Conservation (phyloP, 2,113 vertebrate species). For the Spilogale gracilis region DNA sequence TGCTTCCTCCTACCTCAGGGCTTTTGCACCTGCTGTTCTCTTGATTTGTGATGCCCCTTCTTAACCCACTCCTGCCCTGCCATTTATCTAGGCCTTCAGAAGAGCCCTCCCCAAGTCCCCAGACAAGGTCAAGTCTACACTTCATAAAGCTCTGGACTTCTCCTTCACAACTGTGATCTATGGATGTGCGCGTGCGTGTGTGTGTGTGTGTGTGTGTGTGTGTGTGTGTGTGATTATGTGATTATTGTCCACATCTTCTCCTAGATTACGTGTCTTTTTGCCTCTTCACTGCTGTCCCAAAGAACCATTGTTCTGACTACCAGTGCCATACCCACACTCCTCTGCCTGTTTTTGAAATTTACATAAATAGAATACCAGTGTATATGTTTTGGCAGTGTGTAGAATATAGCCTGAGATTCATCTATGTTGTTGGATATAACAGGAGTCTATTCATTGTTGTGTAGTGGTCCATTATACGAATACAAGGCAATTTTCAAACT, state of each 20-base stretch:
- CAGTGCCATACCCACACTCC: background rate
- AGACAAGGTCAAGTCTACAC: background rate
- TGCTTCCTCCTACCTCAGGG: background rate
- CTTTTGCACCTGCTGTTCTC: background rate
- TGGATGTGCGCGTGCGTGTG: background rate
- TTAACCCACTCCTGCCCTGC: background rate
- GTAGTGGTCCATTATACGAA: background rate
- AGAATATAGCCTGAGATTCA: background rate
- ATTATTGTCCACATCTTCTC: background rate
- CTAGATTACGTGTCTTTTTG: background rate
- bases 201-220: background rate
- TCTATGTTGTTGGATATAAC: background rate
- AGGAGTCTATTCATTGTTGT: background rate
- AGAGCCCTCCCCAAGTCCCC: background rate
- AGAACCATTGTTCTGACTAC: background rate
- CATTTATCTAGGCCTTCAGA: background rate
- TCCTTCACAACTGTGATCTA: background rate
- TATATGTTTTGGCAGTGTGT: background rate
- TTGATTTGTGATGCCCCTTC: background rate
- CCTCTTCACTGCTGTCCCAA: background rate
- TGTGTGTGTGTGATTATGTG: background rate
- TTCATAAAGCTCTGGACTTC: background rate
- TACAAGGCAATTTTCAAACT: background rate
- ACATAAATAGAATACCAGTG: background rate
- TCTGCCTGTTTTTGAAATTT: background rate